phyloP scores from a whole-genome alignment of 2,888 invertebrate species.

The Meiosimyza decipiens region DNA sequence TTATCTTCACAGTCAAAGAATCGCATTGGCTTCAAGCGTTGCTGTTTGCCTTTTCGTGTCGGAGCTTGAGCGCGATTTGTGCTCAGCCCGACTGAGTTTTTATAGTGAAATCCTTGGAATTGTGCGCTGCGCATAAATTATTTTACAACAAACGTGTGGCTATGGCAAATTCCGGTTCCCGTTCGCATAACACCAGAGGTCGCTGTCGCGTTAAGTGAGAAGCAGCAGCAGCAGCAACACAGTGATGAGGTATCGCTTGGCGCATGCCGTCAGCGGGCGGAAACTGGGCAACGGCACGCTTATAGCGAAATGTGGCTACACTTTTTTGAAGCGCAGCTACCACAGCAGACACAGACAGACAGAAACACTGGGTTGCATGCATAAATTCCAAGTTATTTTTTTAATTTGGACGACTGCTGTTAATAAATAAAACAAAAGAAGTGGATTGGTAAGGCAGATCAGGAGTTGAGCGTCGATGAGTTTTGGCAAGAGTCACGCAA shows the following conservation, averaged over 20 bases:
- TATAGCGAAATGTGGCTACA: conserved; percentile 35
- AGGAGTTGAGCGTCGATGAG: conserved; percentile 12
- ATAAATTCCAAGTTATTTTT: conserved; percentile 29
- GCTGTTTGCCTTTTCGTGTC: conserved; percentile 31
- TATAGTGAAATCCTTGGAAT: conserved; percentile 41
- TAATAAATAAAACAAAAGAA: neutral
- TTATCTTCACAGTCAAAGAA: conserved; percentile 6
- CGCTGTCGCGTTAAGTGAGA: no score
- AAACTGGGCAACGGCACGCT: conserved; percentile 42
- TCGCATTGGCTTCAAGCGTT: conserved; percentile 12
- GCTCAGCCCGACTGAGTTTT: conserved; percentile 21
- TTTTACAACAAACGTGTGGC: conserved; percentile 49
- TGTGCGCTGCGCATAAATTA: conserved; percentile 47
- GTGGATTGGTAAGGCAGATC: neutral
- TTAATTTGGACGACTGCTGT: conserved; percentile 23
- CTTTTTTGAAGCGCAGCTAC: conserved; percentile 10
- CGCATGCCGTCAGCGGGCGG: conserved; percentile 44
- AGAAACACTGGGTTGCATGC: conserved; percentile 4
- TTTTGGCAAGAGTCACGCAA: conserved; percentile 8
- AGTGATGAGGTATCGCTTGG: conserved; percentile 23
- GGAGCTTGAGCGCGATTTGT: conserved; percentile 31
- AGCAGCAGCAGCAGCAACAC: neutral
- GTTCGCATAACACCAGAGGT: neutral
- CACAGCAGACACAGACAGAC: conserved; percentile 9
- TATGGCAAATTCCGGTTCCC: conserved; percentile 23